These are phyloP conservation scores for Rousettus leschenaultii DNA, from an alignment of 2,113 vertebrate genomes.

Conservation along the genomic window DNA sequence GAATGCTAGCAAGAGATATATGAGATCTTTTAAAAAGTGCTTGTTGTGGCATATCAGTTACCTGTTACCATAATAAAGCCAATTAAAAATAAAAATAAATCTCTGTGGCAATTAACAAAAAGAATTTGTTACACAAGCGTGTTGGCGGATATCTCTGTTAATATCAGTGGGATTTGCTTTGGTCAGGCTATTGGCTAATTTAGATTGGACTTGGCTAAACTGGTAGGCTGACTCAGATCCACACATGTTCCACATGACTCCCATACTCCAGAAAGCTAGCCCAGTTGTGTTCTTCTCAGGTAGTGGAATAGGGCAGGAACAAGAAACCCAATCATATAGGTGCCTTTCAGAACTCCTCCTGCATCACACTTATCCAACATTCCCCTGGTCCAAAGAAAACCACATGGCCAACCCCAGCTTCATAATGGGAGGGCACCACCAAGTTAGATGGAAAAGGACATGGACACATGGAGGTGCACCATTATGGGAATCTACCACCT, in stretches of 20 bases:
- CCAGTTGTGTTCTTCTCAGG: background rate
- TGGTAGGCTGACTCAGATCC: background rate
- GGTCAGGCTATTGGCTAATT: background rate
- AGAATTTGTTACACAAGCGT: background rate
- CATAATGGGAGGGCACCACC: background rate
- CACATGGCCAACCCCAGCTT: background rate
- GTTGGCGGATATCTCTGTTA: background rate
- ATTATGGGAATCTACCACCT: background rate
- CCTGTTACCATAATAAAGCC: background rate
- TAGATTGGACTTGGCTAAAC: background rate
- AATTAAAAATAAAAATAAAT: background rate
- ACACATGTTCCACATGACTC: fast-evolving
- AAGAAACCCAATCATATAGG: background rate
- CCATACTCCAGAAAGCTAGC: background rate
- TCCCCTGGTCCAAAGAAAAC: background rate
- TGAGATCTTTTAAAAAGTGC: background rate
- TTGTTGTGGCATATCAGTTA: background rate
- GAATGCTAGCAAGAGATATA: background rate
- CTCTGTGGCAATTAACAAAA: background rate
- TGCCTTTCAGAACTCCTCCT: background rate
- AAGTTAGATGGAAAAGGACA: background rate
- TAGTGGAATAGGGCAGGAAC: background rate
- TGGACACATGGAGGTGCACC: background rate
- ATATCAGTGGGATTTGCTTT: background rate
- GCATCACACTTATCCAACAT: background rate